Base-by-base conservation (phyloP, 2,797 vertebrate genomes). In the Helostoma temminkii region DNA sequence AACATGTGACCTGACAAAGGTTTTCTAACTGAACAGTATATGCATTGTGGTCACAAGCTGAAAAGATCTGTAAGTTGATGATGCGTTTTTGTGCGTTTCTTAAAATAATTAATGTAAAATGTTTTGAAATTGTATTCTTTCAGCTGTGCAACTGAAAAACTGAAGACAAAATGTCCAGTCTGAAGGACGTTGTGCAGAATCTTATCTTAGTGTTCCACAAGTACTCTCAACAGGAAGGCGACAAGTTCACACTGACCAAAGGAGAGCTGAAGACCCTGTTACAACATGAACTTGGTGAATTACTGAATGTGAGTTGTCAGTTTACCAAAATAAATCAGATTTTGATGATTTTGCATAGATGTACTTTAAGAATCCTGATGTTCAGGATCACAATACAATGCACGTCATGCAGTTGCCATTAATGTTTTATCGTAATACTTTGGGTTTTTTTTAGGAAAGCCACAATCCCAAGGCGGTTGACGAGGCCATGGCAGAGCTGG, bases 191-290 rank as follows among this genome's bases (percentile, higher is more conserved):
- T 0, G 95, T 98, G 93, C 93, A 94, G 64, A 83, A 87, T 0
- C 93, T 98, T 39, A 96, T 98, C 78, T 69, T 76, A 0, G 95
- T 98, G 24, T 98, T 98, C 88, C 93, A 98, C 70, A 86, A 84
- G 0, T 96, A 99, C 61, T 98, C 97, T 0, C 93, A 90, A 60
- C 96, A 94, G 76, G 96, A 98, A 32, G 97, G 97, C 0, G 95
- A 98, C 91, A 97, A 95, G 80, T 94, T 93, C 88, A 98, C 96
- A 84, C 91, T 99, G 84, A 97, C 93, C 92, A 97, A 96, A 66
- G 80, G 64, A 1, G 97, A 98, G 84, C 71, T 98, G 77, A 98
- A 96, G 82, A 93, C 83, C 18, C 91, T 98, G 60, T 78, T 98
- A 10, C 88, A 95, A 64, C 92, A 84, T 0, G 95, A 99, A 65